phyloP scores from a whole-genome alignment of 2,888 invertebrate species.

The Teinopalpus imperialis region DNA sequence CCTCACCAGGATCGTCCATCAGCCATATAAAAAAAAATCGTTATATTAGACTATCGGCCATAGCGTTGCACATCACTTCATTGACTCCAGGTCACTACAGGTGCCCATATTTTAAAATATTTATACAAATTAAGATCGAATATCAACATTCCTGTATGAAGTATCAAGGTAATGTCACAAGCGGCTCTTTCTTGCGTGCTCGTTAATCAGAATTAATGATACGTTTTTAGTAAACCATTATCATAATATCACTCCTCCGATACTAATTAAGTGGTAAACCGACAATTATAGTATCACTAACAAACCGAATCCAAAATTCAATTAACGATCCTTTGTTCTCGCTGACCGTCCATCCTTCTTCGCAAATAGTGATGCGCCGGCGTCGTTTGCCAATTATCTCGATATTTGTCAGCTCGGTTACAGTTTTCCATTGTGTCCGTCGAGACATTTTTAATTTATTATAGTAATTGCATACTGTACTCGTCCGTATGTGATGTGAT shows the following conservation, averaged over 20 bases:
- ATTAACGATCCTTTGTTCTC: background rate
- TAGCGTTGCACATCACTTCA: too few relatives aligned
- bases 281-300: constrained; percentile 10
- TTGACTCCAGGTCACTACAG: too few relatives aligned
- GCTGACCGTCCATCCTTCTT: background rate
- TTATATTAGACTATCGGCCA: too few relatives aligned
- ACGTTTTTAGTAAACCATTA: constrained; percentile 4
- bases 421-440: constrained; percentile 1
- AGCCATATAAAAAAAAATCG: too few relatives aligned
- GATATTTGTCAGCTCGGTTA: constrained; percentile 10
- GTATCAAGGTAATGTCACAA: background rate
- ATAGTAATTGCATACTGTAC: constrained; percentile 2
- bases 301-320: constrained; percentile 4
- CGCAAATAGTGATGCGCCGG: constrained; percentile 6
- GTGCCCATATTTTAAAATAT: background rate
- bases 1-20: too few relatives aligned
- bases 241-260: constrained; percentile 17
- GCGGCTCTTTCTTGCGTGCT: background rate
- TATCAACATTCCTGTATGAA: constrained; percentile 4
- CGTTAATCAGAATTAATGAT: constrained; percentile 8
- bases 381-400: constrained; percentile 8
- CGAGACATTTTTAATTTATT: constrained; percentile 4
- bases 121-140: background rate
- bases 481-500: constrained; percentile 8
- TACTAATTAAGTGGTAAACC: constrained; percentile 7